A percentile compares a stretch with the other conserved stretches of the same genome.
These are phyloP conservation scores for Athetis lepigone DNA, from an alignment of 2,888 invertebrate species.

Conservation along the genomic window DNA sequence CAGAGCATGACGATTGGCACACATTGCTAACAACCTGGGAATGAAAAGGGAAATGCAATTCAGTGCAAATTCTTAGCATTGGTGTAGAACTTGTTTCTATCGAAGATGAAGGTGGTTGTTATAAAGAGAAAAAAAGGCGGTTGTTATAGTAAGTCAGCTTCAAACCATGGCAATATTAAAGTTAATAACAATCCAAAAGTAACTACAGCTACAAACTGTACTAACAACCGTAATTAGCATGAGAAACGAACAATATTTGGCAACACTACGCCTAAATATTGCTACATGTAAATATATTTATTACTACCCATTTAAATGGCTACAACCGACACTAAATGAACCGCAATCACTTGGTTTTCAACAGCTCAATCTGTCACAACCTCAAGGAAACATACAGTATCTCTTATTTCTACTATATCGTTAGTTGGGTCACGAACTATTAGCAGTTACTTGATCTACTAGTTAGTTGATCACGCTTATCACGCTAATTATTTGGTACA, in stretches of 20 bases:
- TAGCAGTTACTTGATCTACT: slow-evolving; percentile 26
- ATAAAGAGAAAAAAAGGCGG: too few relatives aligned
- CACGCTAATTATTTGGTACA: slow-evolving; percentile 61
- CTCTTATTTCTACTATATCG: slow-evolving; percentile 23
- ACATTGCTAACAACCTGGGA: slow-evolving; percentile 46
- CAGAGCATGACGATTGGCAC: slow-evolving; percentile 42
- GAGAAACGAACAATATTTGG: slow-evolving; percentile 30
- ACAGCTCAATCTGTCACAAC: slow-evolving; percentile 49
- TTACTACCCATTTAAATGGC: slow-evolving; percentile 34
- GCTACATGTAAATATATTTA: slow-evolving; percentile 40
- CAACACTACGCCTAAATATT: slow-evolving; percentile 42
- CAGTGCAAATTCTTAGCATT: slow-evolving; percentile 31
- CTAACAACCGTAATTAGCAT: slow-evolving; percentile 33
- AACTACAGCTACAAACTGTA: slow-evolving; percentile 4
- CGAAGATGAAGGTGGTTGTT: neutral
- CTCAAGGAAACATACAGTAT: slow-evolving; percentile 40
- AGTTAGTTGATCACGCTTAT: slow-evolving; percentile 63
- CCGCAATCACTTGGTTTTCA: slow-evolving; percentile 45
- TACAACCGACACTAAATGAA: slow-evolving; percentile 38
- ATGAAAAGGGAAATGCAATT: slow-evolving; percentile 45
- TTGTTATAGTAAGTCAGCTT: neutral
- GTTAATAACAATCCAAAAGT: neutral
- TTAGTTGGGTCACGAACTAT: slow-evolving; percentile 49
- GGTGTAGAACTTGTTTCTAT: neutral
- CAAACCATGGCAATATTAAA: neutral